Evolutionary conservation across 2,888 invertebrate species (phyloP).

Genomic region (Andrena dorsata): DNA sequence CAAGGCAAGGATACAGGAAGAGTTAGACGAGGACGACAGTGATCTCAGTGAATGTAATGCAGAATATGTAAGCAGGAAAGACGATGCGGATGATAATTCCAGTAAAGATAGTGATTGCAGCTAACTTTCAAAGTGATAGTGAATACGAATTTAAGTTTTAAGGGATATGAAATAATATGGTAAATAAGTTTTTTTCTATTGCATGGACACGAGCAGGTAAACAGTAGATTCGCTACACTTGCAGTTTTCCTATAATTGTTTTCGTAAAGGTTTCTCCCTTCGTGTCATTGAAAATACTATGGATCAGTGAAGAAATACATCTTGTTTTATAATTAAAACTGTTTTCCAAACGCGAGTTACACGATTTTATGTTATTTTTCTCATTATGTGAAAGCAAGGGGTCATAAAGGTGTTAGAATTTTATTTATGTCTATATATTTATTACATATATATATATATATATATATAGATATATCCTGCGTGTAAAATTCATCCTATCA

Average conservation of each 20-base stretch:
- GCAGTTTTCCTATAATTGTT: background rate
- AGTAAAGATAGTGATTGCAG: background rate
- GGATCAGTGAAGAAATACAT: background rate
- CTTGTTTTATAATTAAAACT: constrained; percentile 17
- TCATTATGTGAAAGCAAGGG: constrained; percentile 47
- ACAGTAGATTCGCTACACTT: background rate
- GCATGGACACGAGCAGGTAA: background rate
- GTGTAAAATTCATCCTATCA: constrained; percentile 83
- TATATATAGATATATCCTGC: constrained; percentile 81
- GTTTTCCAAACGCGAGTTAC: background rate
- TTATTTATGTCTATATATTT: constrained; percentile 82
- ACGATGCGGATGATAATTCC: constrained; percentile 1
- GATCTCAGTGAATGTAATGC: constrained; percentile 49
- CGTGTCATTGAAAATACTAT: background rate
- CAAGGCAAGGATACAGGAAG: constrained; percentile 86
- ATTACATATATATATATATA: constrained; percentile 83
- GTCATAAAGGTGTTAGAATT: constrained; percentile 78
- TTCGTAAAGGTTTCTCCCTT: constrained; percentile 4
- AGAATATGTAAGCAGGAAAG: background rate
- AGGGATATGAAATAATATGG: background rate
- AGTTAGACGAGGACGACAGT: constrained; percentile 69
- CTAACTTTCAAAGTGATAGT: background rate
- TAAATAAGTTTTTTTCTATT: constrained; percentile 8
- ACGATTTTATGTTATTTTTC: background rate
- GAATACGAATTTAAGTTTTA: background rate